Percentiles rank a stretch among this genome's conserved stretches.
Conservation (phyloP, 1,140 invertebrate genomes). For the Yoshiicerus persimilis region DNA sequence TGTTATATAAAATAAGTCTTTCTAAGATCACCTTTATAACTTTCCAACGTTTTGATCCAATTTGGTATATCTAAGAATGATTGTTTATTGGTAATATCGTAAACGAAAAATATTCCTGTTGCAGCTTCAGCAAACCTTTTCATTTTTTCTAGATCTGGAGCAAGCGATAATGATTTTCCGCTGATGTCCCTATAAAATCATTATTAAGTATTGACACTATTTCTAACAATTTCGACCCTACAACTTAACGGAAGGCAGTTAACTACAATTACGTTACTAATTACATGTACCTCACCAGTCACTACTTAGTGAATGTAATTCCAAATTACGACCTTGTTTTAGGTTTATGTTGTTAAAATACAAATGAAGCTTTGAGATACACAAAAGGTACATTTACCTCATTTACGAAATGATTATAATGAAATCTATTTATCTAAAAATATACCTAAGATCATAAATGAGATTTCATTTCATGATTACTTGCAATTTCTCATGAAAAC, state of each 20-base stretch:
- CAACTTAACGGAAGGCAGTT: too few relatives aligned
- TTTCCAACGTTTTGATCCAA: background rate
- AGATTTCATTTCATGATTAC: too few relatives aligned
- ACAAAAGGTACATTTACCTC: too few relatives aligned
- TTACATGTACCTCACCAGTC: too few relatives aligned
- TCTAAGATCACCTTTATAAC: background rate
- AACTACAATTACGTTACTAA: too few relatives aligned
- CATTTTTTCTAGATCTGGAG: background rate
- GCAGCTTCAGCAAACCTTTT: background rate
- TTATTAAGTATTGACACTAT: background rate
- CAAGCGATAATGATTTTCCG: background rate
- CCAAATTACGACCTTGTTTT: background rate
- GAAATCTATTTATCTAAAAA: too few relatives aligned
- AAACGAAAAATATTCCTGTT: background rate
- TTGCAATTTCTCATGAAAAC: too few relatives aligned
- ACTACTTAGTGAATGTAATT: background rate
- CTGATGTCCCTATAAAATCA: background rate
- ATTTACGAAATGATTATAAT: too few relatives aligned
- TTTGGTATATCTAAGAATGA: background rate
- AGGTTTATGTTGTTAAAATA: background rate
- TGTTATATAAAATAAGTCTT: background rate
- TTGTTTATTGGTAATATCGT: background rate
- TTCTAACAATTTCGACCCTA: too few relatives aligned
- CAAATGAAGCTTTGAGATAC: too few relatives aligned
- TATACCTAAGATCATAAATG: too few relatives aligned